Conservation (phyloP, 2,113 vertebrate genomes). For the Peromyscus californicus region DNA sequence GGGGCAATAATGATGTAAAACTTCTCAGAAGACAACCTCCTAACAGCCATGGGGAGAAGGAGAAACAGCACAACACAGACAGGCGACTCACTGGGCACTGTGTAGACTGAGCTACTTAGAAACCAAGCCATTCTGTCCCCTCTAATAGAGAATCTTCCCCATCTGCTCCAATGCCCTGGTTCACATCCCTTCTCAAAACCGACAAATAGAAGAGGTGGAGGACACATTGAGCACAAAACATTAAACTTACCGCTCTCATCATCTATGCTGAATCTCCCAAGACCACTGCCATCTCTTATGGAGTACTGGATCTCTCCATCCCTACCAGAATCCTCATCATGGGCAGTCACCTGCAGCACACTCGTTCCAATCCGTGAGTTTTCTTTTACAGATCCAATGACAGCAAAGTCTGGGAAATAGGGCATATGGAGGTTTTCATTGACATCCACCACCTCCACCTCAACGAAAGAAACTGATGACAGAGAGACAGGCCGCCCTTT, state of each 20-base stretch:
- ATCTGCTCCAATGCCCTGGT: neutral
- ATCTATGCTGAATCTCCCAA: conserved; percentile 96
- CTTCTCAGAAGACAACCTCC: conserved; percentile 70
- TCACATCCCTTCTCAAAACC: neutral
- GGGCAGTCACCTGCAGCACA: conserved; percentile 93
- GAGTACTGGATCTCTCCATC: conserved; percentile 98
- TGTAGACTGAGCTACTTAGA: neutral
- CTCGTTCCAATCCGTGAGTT: conserved; percentile 95
- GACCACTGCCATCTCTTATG: conserved; percentile 96
- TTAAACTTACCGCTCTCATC: conserved; percentile 95
- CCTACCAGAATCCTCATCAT: conserved; percentile 94
- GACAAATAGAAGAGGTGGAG: neutral
- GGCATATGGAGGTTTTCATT: conserved; percentile 97
- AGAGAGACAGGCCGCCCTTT: conserved; percentile 96
- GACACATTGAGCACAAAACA: neutral
- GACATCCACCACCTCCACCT: conserved; percentile 98
- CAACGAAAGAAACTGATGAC: conserved; percentile 95
- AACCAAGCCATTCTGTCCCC: neutral
- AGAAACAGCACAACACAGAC: neutral
- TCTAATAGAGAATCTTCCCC: neutral
- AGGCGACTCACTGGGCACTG: neutral
- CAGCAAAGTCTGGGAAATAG: conserved; percentile 95
- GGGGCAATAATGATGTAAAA: conserved; percentile 68
- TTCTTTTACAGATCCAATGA: conserved; percentile 94
- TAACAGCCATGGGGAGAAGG: neutral